phyloP scores from a whole-genome alignment of 2,797 vertebrate genomes.

The Triplophysa bombifrons region DNA sequence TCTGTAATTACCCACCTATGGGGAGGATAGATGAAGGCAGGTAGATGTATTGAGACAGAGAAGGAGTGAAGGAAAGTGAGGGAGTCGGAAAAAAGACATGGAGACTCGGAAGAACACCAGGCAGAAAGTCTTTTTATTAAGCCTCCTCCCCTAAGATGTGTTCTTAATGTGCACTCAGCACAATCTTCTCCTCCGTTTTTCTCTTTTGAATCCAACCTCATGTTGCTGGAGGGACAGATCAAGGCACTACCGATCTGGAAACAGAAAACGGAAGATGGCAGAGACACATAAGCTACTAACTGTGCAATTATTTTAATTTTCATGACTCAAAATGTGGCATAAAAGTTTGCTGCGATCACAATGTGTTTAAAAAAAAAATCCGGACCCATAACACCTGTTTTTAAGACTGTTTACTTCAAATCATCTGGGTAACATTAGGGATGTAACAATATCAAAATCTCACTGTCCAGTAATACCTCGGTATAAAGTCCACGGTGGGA shows the following conservation, averaged over 20 bases:
- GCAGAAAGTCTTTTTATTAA: slow-evolving; percentile 54
- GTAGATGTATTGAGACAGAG: slow-evolving; percentile 38
- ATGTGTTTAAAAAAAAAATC: too few species aligned
- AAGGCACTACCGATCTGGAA: slow-evolving; percentile 30
- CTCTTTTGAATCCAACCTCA: slow-evolving; percentile 28
- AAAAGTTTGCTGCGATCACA: too few species aligned
- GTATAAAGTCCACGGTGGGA: too few species aligned
- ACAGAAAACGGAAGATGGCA: slow-evolving; percentile 12
- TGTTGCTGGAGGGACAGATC: slow-evolving; percentile 32
- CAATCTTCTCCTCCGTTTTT: slow-evolving; percentile 32
- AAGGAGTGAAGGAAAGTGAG: slow-evolving; percentile 40
- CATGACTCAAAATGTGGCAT: too few species aligned
- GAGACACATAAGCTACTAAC: slow-evolving; percentile 18
- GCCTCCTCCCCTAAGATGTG: slow-evolving; percentile 50
- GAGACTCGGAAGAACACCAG: slow-evolving; percentile 26
- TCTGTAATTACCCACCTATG: slow-evolving; percentile 61
- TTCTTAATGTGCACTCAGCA: slow-evolving; percentile 56
- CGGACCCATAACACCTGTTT: not conserved
- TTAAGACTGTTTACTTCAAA: not conserved
- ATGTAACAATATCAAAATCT: too few species aligned
- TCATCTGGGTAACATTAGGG: not conserved
- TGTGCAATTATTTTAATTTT: slow-evolving; percentile 10
- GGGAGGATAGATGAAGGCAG: slow-evolving; percentile 54
- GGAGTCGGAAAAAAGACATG: slow-evolving; percentile 25
- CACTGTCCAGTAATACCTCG: too few species aligned